Percentiles rank a stretch among this genome's conserved stretches.
Evolutionary conservation across 2,113 vertebrate genomes (phyloP).

Genomic region (Setophaga coronata): DNA sequence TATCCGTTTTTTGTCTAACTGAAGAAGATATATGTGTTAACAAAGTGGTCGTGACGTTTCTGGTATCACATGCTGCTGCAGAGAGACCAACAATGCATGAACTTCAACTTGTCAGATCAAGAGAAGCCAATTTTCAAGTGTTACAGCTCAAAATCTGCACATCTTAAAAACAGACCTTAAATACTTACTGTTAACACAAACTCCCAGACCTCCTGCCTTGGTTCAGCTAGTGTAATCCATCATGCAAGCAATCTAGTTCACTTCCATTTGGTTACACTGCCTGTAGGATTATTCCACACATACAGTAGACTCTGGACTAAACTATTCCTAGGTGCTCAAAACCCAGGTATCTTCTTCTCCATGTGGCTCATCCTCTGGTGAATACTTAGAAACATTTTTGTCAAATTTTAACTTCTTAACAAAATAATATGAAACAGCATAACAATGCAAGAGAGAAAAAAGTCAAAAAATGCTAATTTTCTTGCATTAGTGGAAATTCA

Average conservation of each 20-base stretch:
- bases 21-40: slow-evolving; percentile 54
- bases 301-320: background rate
- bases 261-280: background rate
- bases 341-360: background rate
- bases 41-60: slow-evolving; percentile 43
- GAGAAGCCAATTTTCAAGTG: slow-evolving; percentile 28
- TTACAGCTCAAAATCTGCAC: background rate
- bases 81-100: slow-evolving; percentile 25
- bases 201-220: background rate
- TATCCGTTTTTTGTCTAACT: background rate
- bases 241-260: background rate
- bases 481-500: slow-evolving; percentile 19
- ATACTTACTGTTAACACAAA: background rate
- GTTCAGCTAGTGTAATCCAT: background rate
- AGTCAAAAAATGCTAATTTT: background rate
- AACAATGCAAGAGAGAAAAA: background rate
- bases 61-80: background rate
- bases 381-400: background rate
- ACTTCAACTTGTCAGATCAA: slow-evolving; percentile 27
- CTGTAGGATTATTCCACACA: background rate
- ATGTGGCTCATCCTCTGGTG: background rate
- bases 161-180: slow-evolving; percentile 10
- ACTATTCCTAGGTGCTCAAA: background rate
- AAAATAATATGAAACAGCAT: background rate
- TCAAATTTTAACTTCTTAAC: background rate